Evolutionary conservation across 2,888 invertebrate genomes (phyloP).

Genomic region (Noctua janthe): DNA sequence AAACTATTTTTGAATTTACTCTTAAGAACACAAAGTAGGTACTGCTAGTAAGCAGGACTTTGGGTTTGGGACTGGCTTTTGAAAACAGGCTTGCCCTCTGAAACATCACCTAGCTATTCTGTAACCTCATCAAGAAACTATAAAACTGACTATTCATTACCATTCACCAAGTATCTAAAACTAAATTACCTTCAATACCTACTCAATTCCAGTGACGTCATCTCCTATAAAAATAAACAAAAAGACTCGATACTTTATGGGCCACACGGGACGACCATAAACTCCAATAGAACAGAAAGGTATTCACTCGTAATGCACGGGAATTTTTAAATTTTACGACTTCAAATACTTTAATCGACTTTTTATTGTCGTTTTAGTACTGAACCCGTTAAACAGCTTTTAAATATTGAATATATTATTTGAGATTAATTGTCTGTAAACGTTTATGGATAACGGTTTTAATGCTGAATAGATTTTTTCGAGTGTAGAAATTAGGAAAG

Average conservation of each 20-base stretch:
- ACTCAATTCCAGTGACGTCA: constrained; percentile 62
- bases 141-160: neutral
- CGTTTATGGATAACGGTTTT: constrained; percentile 50
- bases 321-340: constrained; percentile 82
- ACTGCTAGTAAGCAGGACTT: neutral
- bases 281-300: constrained; percentile 77
- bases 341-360: constrained; percentile 77
- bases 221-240: constrained; percentile 71
- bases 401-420: constrained; percentile 75
- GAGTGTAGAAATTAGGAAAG: neutral
- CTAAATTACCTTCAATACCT: constrained; percentile 24
- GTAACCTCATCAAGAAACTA: neutral
- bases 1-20: too few species aligned
- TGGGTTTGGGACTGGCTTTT: neutral
- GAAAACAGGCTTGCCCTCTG: neutral
- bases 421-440: constrained; percentile 76
- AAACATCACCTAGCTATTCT: neutral
- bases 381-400: constrained; percentile 77
- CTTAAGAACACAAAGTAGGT: too few species aligned
- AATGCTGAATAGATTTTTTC: constrained; percentile 16
- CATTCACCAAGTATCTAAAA: neutral
- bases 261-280: constrained; percentile 74
- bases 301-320: constrained; percentile 67
- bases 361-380: constrained; percentile 82
- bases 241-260: constrained; percentile 72